Percentiles rank a stretch among this genome's conserved stretches.
Evolutionary conservation across 2,888 invertebrate species (phyloP).

Genomic region (Athalia rosae): DNA sequence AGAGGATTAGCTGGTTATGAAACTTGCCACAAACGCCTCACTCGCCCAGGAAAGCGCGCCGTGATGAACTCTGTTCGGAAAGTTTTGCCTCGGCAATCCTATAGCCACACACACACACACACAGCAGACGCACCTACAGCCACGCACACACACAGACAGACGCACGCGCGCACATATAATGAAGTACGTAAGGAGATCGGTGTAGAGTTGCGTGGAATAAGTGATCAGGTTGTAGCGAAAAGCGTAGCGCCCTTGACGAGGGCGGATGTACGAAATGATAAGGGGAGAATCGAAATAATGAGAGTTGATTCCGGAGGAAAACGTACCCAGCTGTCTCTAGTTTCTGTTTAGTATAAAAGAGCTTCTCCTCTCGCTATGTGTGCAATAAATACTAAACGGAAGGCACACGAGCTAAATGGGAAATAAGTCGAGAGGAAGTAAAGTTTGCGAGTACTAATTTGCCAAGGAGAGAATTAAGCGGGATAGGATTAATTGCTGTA

Average conservation of each 20-base stretch:
- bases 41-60: conserved; percentile 25
- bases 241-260: no score
- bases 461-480: no score
- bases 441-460: no score
- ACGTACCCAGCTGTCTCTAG: no score
- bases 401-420: not conserved
- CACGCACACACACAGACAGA: conserved; percentile 5
- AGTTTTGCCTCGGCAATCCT: conserved; percentile 37
- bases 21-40: conserved; percentile 58
- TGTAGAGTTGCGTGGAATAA: conserved; percentile 57
- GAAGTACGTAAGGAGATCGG: no score
- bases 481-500: no score
- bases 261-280: no score
- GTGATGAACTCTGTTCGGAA: conserved; percentile 52
- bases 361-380: not conserved
- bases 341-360: no score
- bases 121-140: not conserved
- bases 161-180: no score
- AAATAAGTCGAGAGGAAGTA: not conserved
- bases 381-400: not conserved
- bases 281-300: no score
- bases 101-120: conserved; percentile 7
- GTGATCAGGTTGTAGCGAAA: conserved; percentile 53
- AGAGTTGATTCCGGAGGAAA: no score
- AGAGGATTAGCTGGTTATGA: conserved; percentile 69